Evolutionary conservation across 2,113 vertebrate genomes (phyloP), one percentile per base, ranked within the genome.

Genomic region (Nibea coibor): DNA sequence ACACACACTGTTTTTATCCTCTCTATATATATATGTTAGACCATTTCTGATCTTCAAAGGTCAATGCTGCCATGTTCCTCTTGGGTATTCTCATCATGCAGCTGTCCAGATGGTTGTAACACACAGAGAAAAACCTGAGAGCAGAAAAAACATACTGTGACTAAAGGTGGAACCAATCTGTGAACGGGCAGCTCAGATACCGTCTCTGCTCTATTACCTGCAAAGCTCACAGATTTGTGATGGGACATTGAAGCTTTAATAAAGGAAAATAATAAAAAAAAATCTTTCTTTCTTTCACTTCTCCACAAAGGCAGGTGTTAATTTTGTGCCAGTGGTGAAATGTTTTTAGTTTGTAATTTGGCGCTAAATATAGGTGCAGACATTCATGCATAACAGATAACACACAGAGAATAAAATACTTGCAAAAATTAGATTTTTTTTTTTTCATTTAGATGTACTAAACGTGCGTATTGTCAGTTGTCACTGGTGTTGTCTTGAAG

Each of bases 91-190:
- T 51, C 50, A 62, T 47, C 24, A 47, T 31, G 51, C 17, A 1
- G 20, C 16, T 10, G n/a, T 48, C 72, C 69, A 57, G 68, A 75
- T 72, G 50, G 54, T 28, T 65, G 35, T 24, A 43, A 50, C 35
- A 28, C 12, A 43, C 57, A 15, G 47, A 1, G 11, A 12, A 66
- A 59, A 50, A 35, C 15, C 45, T 19, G 17, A 51, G 39, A 51
- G 70, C 65, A 67, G 65, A n/a, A 70, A 59, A 51, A 26, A 59
- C 45, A 70, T 4, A n/a, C 28, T 57, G 56, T 26, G 28, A 71
- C 47, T 50, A 53, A 86, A 75, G 59, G 53, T 66, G 35, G 66
- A 72, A 58, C 28, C 56, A 65, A 47, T 42, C 28, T 64, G 26
- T 72, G 75, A 78, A 65, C 12, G 24, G 22, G 35, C 51, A 26